Evolutionary conservation across 1,140 invertebrate species (phyloP).

Genomic region (Parapsyche elsis): DNA sequence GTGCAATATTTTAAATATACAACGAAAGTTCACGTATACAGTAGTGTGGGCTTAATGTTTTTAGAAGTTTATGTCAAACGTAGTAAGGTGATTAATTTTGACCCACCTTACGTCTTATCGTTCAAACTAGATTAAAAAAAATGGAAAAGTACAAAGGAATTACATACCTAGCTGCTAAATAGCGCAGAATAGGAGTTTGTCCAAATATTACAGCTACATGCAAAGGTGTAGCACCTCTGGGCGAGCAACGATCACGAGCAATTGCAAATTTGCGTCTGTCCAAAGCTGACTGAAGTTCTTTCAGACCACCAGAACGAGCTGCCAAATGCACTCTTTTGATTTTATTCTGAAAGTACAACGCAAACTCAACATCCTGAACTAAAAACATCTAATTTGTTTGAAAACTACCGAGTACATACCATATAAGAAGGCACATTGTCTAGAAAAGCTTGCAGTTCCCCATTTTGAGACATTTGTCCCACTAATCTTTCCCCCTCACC

Average conservation of each 20-base stretch:
- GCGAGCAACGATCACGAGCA: conserved; percentile 81
- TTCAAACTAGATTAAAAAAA: neutral
- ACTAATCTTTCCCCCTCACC: conserved; percentile 85
- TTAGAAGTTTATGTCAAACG: too few relatives aligned
- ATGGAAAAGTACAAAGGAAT: neutral
- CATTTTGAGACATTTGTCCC: conserved; percentile 77
- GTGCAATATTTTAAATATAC: too few relatives aligned
- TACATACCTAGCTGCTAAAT: conserved; percentile 70
- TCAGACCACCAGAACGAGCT: conserved; percentile 84
- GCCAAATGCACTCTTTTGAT: conserved; percentile 88
- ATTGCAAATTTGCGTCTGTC: conserved; percentile 92
- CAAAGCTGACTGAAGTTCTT: conserved; percentile 85
- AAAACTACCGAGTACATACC: conserved; percentile 66
- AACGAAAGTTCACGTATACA: too few relatives aligned
- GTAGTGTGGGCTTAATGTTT: too few relatives aligned
- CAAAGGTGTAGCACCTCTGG: conserved; percentile 89
- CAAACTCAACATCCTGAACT: neutral
- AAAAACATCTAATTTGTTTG: neutral
- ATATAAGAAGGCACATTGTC: conserved; percentile 91
- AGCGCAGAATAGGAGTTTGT: conserved; percentile 74
- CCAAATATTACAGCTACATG: conserved; percentile 92
- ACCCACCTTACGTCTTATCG: too few relatives aligned
- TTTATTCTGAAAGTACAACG: conserved; percentile 76
- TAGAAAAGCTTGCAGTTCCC: conserved; percentile 89
- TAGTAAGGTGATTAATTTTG: too few relatives aligned